phyloP scores from a whole-genome alignment of 2,797 vertebrate species.

The Halcyon leucocephala region DNA sequence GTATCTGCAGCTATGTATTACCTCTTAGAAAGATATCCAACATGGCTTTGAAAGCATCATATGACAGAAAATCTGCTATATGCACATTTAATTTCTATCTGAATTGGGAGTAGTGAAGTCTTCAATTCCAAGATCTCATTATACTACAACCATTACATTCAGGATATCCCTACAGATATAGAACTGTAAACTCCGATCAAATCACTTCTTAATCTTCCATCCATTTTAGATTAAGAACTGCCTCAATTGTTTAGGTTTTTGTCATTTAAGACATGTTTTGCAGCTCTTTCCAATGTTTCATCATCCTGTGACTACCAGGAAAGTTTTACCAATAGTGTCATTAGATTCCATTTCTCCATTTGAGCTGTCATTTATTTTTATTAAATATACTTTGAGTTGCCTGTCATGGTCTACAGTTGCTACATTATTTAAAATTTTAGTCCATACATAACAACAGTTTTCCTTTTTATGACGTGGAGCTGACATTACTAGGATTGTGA shows the following conservation, averaged over 20 bases:
- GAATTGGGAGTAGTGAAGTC: neutral
- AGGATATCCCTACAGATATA: neutral
- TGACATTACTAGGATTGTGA: neutral
- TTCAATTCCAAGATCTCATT: neutral
- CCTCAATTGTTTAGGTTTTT: neutral
- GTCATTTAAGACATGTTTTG: neutral
- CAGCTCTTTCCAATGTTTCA: neutral
- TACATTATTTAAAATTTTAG: neutral
- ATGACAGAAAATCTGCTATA: neutral
- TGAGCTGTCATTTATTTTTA: neutral
- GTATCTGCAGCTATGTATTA: neutral
- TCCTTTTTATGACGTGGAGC: neutral
- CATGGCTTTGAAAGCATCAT: neutral
- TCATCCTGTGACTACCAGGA: neutral
- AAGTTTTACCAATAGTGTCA: neutral
- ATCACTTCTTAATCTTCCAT: conserved; percentile 7
- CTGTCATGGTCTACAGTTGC: neutral
- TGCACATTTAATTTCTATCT: neutral
- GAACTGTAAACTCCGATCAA: neutral
- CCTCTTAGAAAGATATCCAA: neutral
- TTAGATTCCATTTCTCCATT: neutral
- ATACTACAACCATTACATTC: neutral
- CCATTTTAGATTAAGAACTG: neutral
- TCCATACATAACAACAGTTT: neutral
- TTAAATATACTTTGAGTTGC: neutral